phyloP scores from a whole-genome alignment of 2,113 vertebrate species.

The Aspiorhynchus laticeps region DNA sequence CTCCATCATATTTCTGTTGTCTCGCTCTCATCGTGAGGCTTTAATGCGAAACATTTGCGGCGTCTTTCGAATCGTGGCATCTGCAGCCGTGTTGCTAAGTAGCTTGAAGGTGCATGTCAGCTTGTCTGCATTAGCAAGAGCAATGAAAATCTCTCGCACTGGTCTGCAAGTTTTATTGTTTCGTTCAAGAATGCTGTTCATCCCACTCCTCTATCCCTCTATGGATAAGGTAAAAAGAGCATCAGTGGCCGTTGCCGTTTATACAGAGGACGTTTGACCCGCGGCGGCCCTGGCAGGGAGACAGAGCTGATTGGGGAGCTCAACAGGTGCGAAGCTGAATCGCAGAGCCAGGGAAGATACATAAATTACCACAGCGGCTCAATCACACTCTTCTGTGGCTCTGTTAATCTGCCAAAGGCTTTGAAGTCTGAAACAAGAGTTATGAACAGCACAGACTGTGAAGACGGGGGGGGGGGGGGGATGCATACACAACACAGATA shows the following conservation, averaged over 20 bases:
- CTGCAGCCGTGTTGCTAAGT: conserved; percentile 63
- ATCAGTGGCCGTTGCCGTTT: conserved; percentile 47
- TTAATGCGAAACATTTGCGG: conserved; percentile 75
- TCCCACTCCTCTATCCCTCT: conserved; percentile 29
- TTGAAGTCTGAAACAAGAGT: conserved; percentile 68
- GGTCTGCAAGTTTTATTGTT: conserved; percentile 20
- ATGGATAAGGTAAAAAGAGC: conserved; percentile 54
- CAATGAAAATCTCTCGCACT: conserved; percentile 67
- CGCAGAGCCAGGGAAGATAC: conserved; percentile 63
- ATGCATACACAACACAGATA: conserved; percentile 18
- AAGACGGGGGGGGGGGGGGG: conserved; percentile 24
- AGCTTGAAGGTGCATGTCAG: conserved; percentile 58
- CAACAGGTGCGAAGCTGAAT: conserved; percentile 74
- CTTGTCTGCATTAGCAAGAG: conserved; percentile 68
- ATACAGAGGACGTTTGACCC: conserved; percentile 52
- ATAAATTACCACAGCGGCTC: conserved; percentile 70
- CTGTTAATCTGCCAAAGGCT: conserved; percentile 74
- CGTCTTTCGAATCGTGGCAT: conserved; percentile 57
- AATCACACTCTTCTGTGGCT: conserved; percentile 64
- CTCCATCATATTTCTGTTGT: conserved; percentile 54
- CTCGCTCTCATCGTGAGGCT: conserved; percentile 43
- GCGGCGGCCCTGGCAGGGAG: conserved; percentile 54
- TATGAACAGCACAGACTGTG: conserved; percentile 59
- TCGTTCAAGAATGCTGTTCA: not conserved
- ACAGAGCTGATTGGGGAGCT: conserved; percentile 59